Percentiles rank a stretch among this genome's conserved stretches.
These are phyloP conservation scores for Brachionus asplanchnoidis DNA, from an alignment of 1,140 invertebrate genomes.

Conservation along the genomic window DNA sequence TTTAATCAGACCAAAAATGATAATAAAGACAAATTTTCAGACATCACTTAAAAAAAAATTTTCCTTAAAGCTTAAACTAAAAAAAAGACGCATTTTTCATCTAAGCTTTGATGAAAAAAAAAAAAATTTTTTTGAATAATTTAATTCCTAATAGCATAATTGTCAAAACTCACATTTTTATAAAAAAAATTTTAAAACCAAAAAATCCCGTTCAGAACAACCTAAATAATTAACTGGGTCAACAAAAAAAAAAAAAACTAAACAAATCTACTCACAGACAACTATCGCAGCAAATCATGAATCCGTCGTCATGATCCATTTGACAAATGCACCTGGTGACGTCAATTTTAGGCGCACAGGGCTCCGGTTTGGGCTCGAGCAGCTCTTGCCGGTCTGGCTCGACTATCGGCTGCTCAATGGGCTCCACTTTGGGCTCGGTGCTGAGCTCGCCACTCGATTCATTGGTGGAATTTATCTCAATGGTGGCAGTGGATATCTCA, in stretches of 20 bases:
- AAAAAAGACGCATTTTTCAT: too few species aligned
- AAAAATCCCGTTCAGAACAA: neutral
- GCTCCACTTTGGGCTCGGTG: neutral
- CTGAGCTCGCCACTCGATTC: neutral
- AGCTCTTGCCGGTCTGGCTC: neutral
- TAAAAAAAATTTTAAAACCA: too few species aligned
- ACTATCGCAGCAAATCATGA: constrained; percentile 30
- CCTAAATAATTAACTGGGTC: neutral
- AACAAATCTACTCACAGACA: constrained; percentile 25
- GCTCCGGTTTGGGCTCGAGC: neutral
- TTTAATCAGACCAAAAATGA: too few species aligned
- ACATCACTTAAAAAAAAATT: too few species aligned
- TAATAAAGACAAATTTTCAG: too few species aligned
- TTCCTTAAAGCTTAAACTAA: too few species aligned
- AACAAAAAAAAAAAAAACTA: neutral
- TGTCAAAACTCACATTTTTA: too few species aligned
- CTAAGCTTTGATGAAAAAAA: too few species aligned
- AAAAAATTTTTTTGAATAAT: too few species aligned
- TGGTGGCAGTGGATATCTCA: constrained; percentile 12
- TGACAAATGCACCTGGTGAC: constrained; percentile 18
- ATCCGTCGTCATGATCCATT: constrained; percentile 29
- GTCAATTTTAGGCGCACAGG: neutral
- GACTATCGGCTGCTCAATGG: neutral
- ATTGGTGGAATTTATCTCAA: constrained; percentile 24
- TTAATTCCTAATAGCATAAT: too few species aligned